Evolutionary conservation across 2,113 vertebrate species (phyloP), one percentile per base, ranked within the genome.

Genomic region (Neopipo cinnamomea): DNA sequence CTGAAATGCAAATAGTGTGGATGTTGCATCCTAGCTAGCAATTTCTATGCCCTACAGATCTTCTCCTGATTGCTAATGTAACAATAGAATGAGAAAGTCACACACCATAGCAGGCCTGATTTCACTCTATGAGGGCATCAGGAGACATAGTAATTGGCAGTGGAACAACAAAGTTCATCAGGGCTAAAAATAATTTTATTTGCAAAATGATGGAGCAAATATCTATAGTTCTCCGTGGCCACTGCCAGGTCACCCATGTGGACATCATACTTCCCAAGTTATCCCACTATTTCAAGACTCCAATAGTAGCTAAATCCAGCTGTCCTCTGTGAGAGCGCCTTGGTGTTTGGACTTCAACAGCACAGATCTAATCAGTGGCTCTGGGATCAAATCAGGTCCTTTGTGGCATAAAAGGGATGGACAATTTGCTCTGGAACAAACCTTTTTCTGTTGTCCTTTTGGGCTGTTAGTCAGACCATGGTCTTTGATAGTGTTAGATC

Each of bases 1-100:
- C 66, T 91, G 85, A 93, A 85, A 96, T 90, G 74, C 62, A 96
- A 94, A 76, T 71, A 63, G 27, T 44, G 74, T n/a, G 25, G 17
- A 42, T 61, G n/a, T 37, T 85, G 49, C 74, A 82, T 82, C 71
- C 37, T 88, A 55, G 30, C 31, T 39, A 39, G 61, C 66, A 31
- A 15, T 82, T 89, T 87, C 53, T 84, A 88, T 23, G 35, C 27
- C 41, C 37, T 67, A 8, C 47, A 65, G 53, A 75, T 88, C 65
- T 68, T 56, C 21, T 93, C 21, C 47, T 89, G 39, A 49, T 89
- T 82, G 78, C 58, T 93, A 68, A 37, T 15, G 9, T 39, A 62
- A 49, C 4, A 3, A 5, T 5, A 79, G 62, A 22, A n/a, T 25
- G 44, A 91, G 77, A 82, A 84, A 93, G 16, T 53, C 58, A 79